Evolutionary conservation across 2,797 vertebrate genomes (phyloP).

Genomic region (Poecilia picta): DNA sequence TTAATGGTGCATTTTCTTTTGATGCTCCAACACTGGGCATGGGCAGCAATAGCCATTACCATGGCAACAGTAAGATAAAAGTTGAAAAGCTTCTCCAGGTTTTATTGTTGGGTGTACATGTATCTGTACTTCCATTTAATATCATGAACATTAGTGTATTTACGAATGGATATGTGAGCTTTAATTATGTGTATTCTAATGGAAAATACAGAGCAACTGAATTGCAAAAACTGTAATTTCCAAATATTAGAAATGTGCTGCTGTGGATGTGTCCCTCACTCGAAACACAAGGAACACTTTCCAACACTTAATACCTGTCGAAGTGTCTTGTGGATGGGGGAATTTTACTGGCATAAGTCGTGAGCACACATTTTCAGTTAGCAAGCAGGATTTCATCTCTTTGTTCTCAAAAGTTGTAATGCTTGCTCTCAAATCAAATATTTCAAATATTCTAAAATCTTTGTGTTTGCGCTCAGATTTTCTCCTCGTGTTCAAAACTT

Average conservation of each 20-base stretch:
- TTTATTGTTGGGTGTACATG: not conserved
- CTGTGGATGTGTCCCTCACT: not conserved
- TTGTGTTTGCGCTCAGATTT: no score
- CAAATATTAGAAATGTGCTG: not conserved
- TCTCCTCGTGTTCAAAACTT: no score
- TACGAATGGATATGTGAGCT: not conserved
- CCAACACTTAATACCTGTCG: not conserved
- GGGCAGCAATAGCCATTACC: conserved; percentile 64
- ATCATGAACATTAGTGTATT: not conserved
- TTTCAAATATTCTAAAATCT: no score
- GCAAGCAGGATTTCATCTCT: no score
- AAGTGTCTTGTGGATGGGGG: not conserved
- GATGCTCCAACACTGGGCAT: conserved; percentile 55
- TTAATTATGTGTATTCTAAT: not conserved
- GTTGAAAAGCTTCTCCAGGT: conserved; percentile 39
- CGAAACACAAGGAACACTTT: not conserved
- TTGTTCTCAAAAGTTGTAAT: no score
- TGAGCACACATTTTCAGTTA: no score
- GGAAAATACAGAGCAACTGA: not conserved
- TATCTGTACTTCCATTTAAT: not conserved
- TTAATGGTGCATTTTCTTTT: conserved; percentile 62
- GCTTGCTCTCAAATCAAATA: no score
- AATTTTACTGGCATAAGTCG: no score
- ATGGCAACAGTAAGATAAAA: conserved; percentile 71
- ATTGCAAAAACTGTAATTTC: not conserved